Evolutionary conservation across 2,797 vertebrate genomes (phyloP), one percentile per base, ranked within the genome.

Genomic region (Enteromius fasciolatus): DNA sequence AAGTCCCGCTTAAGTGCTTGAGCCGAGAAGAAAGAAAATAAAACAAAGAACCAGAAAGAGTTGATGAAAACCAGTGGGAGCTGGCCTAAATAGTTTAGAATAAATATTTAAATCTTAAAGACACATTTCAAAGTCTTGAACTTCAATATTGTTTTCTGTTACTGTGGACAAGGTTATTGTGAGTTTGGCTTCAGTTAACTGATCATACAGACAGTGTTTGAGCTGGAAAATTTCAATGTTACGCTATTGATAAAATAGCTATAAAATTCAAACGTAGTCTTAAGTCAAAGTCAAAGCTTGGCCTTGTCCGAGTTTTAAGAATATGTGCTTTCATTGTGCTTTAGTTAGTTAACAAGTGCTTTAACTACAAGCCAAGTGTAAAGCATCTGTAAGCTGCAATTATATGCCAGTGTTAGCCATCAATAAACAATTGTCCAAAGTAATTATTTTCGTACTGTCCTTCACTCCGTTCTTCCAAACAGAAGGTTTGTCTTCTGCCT

Each of bases 61-160:
- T 33, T 10, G 9, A 66, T 66, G 8, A 66, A 66, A 20, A 67
- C 64, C 64, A 39, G 33, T n/a, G 64, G 64, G 64, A 39, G 50
- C 50, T 75, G 33, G 50, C 14, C 20, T 39, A 39, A 75, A 75
- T 39, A 36, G 31, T 57, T 52, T 39, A 39, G 12, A 57, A 74
- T 9, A 54, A 33, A 74, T 57, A 74, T 74, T 74, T 74, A 57
- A 57, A 57, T 1, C 31, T 36, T 36, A 74, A 73, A 73, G 5
- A 73, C 64, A 73, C 28, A 28, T 73, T 52, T 14, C 2, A 33
- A 72, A 36, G 72, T 54, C 20, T 75, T 39, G 31, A 15, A 57
- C 14, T 39, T 9, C 31, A 1, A 6, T 39, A 39, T 23, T 74
- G 48, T 75, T 75, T 75, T 23, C 18, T 25, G 50, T 10, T 17